Evolutionary conservation across 1,140 invertebrate species (phyloP), one percentile per base, ranked within the genome.

Genomic region (Drosophila willistoni): DNA sequence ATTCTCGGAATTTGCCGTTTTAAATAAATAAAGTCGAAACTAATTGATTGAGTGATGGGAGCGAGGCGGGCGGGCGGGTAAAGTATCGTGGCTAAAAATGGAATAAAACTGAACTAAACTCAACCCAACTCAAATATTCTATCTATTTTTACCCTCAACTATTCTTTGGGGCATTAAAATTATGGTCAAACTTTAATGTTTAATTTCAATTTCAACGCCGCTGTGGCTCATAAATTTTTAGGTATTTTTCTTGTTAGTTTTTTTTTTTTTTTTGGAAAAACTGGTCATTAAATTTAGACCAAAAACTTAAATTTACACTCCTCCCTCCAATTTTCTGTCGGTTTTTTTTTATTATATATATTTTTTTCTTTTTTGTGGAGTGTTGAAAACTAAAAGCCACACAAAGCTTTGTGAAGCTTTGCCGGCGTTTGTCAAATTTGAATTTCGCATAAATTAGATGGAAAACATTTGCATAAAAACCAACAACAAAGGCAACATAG

Each of bases 401-500:
- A 61, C 72, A 59, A 62, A 68, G 81, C 63, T 68, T 61, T 68
- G 61, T 73, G 36, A 47, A 51, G 81, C 68, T 81, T 70, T 76
- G 76, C 71, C 64, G 68, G 74, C 66, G 68, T 68, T 71, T 75
- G 80, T 57, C 71, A 71, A 72, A 71, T 68, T 71, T 74, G 65
- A 82, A 66, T 82, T 86, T 73, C 74, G 84, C 84, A 87, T 87
- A 87, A 87, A 87, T 87, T 89, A 89, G 69, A 83, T 87, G 55
- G 66, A 81, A 68, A 65, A 59, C 68, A 76, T 84, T 79, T 83
- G 64, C 73, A 77, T 77, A 60, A 44, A 69, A 34, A 71, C 29
- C 62, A 54, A 71, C 57, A 71, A 63, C 56, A 73, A 75, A 59
- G 77, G 56, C 56, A 70, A 69, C 67, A 71, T 59, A 41, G 33